Base-by-base conservation (phyloP, 2,797 vertebrate species). In the Urocyon cinereoargenteus region DNA sequence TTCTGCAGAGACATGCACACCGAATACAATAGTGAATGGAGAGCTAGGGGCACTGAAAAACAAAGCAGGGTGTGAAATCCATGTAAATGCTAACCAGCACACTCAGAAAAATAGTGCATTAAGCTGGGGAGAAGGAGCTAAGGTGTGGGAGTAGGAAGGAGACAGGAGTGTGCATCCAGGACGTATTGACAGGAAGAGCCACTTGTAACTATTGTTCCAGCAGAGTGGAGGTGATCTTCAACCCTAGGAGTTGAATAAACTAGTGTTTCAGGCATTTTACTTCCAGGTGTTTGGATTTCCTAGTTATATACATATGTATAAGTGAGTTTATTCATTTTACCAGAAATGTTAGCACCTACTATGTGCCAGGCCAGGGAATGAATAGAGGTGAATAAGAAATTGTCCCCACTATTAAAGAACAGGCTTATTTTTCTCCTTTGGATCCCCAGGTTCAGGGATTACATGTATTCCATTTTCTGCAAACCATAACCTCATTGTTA, bases 401-500 rank as follows among this genome's bases (percentile, higher is more conserved):
- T 2, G 24, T 61, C 22, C 16, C 24, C 2, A 13, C 6, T 53
- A 12, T 64, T 84, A 57, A 79, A 68, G 62, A 86, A 55, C 19
- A 77, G 64, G 26, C 57, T 94, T 77, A 49, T 62, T 97, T 89
- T 94, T 81, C 53, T 51, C 86, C 68, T 49, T 64, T 94, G 51
- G 53, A 49, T 89, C n/a, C 4, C 36, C 3, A 78, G 22, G 19
- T 55, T 34, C 95, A 53, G 51, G 21, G 45, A 75, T 87, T 95
- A 64, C 13, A 78, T 85, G 85, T 94, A 89, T 89, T 96, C 45
- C 55, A 31, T 28, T 86, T 96, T 90, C 77, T 81, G 21, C 1
- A 53, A 95, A 78, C 59, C 13, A 22, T 57, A 83, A 28, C 31
- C n/a, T 95, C 85, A 91, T 55, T 97, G 90, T 61, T 36, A 93